These are phyloP conservation scores for Gasteruption jaculator DNA, from an alignment of 2,888 invertebrate genomes.

Conservation along the genomic window DNA sequence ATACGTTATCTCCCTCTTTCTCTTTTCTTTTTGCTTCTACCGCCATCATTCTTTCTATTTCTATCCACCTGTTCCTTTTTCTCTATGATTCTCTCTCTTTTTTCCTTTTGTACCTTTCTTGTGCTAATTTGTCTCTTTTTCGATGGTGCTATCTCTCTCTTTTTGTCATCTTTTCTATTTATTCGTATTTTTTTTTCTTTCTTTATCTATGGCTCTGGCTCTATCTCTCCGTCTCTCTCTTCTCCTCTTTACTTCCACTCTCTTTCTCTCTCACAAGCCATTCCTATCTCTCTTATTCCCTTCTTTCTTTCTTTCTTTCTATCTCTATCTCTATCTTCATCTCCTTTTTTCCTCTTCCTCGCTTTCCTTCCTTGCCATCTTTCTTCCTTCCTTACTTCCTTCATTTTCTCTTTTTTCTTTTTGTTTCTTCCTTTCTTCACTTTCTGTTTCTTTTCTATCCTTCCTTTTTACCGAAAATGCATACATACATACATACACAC, in stretches of 20 bases:
- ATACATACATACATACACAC: conserved; percentile 8
- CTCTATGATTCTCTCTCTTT: not conserved
- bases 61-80: not conserved
- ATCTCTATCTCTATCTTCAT: too few species aligned
- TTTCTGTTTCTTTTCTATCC: not conserved
- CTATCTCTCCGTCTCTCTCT: too few species aligned
- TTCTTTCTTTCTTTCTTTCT: not conserved
- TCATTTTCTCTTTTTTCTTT: too few species aligned
- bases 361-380: not conserved
- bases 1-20: not conserved
- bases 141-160: too few species aligned
- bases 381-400: not conserved
- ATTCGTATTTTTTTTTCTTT: too few species aligned
- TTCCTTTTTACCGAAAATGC: conserved; percentile 4
- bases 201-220: too few species aligned
- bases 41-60: not conserved
- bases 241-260: too few species aligned
- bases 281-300: conserved; percentile 6
- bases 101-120: not conserved
- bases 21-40: not conserved
- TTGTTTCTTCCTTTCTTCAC: not conserved
- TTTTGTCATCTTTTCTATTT: conserved; percentile 6
- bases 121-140: not conserved
- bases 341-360: too few species aligned
- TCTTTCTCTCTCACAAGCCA: too few species aligned